These are phyloP conservation scores for Crotalus viridis DNA, from an alignment of 2,113 vertebrate genomes.

Conservation along the genomic window DNA sequence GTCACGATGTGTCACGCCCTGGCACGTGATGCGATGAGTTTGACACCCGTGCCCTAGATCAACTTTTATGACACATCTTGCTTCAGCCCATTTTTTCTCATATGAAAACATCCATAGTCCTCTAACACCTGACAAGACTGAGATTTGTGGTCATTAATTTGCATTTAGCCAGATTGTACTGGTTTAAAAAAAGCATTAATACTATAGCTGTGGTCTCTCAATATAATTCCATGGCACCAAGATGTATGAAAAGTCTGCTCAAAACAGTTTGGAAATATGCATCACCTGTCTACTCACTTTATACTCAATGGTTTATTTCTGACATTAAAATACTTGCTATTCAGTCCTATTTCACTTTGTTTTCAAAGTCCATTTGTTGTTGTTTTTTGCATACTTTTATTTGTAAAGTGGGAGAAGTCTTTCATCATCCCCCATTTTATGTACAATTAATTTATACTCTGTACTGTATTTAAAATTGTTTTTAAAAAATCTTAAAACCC, in stretches of 20 bases:
- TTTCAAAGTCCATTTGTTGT: constrained; percentile 1
- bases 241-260: neutral
- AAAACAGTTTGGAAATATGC: neutral
- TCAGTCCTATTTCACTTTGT: neutral
- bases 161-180: neutral
- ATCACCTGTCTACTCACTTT: neutral
- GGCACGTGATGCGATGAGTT: too few relatives aligned
- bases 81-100: neutral
- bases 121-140: neutral
- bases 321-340: neutral
- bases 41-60: neutral
- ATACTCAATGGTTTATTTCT: neutral
- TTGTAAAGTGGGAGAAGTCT: constrained; percentile 73
- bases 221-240: neutral
- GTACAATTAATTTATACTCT: constrained; percentile 82
- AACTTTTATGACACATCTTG: neutral
- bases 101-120: neutral
- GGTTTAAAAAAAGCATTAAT: neutral
- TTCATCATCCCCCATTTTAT: constrained; percentile 60
- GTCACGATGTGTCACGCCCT: too few relatives aligned
- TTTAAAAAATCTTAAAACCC: constrained; percentile 65
- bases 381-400: constrained; percentile 58
- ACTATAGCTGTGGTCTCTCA: neutral
- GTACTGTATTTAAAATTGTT: constrained; percentile 75
- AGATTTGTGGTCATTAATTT: neutral